These are phyloP conservation scores for Brachyrhaphis roseni DNA, from an alignment of 2,797 vertebrate genomes.

Conservation along the genomic window DNA sequence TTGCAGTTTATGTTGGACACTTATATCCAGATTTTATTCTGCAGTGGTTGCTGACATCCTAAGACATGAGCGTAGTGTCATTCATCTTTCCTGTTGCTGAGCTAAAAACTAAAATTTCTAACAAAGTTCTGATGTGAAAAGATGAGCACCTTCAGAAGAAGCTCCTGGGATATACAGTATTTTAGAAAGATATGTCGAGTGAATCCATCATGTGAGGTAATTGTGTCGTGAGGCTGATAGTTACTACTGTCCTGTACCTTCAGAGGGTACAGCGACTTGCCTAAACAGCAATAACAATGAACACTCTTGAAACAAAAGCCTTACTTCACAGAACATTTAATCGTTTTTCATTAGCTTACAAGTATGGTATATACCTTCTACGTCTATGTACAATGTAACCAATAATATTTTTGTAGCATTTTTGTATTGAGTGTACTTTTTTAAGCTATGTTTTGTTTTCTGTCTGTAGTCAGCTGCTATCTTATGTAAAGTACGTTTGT, in stretches of 20 bases:
- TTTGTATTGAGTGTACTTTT: conserved; percentile 55
- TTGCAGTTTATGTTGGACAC: neutral
- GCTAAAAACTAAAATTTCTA: neutral
- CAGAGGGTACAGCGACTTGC: conserved; percentile 30
- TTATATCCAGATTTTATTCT: neutral
- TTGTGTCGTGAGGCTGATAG: conserved; percentile 27
- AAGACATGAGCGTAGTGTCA: neutral
- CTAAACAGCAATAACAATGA: conserved; percentile 41
- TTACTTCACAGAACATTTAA: conserved; percentile 54
- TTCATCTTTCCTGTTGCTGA: neutral
- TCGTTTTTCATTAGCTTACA: conserved; percentile 67
- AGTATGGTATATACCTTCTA: conserved; percentile 62
- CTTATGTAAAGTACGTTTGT: conserved; percentile 67
- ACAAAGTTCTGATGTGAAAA: neutral
- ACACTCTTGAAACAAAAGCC: conserved; percentile 65
- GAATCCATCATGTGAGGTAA: neutral
- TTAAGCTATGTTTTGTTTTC: conserved; percentile 51
- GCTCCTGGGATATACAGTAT: conserved; percentile 11
- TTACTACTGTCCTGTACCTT: conserved; percentile 41
- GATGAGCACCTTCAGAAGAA: neutral
- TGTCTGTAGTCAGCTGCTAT: conserved; percentile 77
- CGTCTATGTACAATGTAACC: conserved; percentile 69
- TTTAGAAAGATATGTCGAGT: neutral
- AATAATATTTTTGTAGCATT: conserved; percentile 72
- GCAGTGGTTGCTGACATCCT: neutral